Conservation (phyloP, 2,113 vertebrate species). For the Erythrocercus mccallii region DNA sequence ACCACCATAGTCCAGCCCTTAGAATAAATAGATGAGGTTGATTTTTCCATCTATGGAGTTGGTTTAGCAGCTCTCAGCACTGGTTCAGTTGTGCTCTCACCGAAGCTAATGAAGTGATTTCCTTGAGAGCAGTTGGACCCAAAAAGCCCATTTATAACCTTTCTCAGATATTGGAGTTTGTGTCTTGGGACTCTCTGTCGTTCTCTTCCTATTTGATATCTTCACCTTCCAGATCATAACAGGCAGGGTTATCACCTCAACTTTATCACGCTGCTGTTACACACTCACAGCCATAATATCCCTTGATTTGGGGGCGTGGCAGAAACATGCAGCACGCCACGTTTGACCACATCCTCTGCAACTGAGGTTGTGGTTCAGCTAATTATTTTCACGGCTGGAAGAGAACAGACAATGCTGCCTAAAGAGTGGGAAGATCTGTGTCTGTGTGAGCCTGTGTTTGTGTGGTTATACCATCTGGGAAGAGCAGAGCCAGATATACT, state of each 20-base stretch:
- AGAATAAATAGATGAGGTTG: conserved; percentile 22
- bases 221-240: background rate
- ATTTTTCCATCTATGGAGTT: conserved; percentile 12
- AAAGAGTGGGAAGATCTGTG: background rate
- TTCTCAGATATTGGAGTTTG: background rate
- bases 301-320: background rate
- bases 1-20: background rate
- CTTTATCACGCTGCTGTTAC: background rate
- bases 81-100: background rate
- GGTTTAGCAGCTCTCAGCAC: background rate
- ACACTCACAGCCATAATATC: background rate
- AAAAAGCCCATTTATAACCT: background rate
- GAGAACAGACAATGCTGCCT: conserved; percentile 37
- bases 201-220: background rate
- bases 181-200: background rate
- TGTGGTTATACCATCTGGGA: conserved; percentile 45
- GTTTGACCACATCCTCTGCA: conserved; percentile 50
- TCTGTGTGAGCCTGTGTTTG: conserved; percentile 14
- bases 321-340: background rate
- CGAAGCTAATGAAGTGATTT: background rate
- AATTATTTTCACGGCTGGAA: conserved; percentile 42
- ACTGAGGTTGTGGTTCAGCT: conserved; percentile 13
- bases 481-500: conserved; percentile 4
- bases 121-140: background rate
- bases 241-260: background rate